Evolutionary conservation across 2,888 invertebrate genomes (phyloP).

Genomic region (Clanis bilineata): DNA sequence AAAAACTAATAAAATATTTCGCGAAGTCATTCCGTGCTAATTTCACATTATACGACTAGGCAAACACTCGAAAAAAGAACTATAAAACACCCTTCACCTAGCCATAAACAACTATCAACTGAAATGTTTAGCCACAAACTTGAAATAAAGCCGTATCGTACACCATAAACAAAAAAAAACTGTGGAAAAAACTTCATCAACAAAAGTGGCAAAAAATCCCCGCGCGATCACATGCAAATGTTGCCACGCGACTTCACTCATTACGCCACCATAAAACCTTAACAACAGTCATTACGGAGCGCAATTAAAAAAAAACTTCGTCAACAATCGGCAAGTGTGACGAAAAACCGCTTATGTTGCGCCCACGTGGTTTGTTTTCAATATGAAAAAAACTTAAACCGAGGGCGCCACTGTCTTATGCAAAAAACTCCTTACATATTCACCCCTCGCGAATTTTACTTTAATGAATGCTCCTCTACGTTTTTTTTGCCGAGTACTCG

Average conservation of each 20-base stretch:
- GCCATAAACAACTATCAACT: slow-evolving; percentile 70
- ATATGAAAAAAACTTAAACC: slow-evolving; percentile 66
- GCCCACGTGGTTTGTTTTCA: slow-evolving; percentile 78
- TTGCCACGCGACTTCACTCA: slow-evolving; percentile 70
- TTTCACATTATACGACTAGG: slow-evolving; percentile 46
- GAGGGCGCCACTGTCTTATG: slow-evolving; percentile 80
- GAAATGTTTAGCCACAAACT: slow-evolving; percentile 79
- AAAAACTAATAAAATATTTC: slow-evolving; percentile 11
- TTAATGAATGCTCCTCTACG: slow-evolving; percentile 77
- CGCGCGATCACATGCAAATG: slow-evolving; percentile 78
- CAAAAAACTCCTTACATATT: slow-evolving; percentile 81
- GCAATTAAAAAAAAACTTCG: slow-evolving; percentile 79
- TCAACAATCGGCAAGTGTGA: slow-evolving; percentile 73
- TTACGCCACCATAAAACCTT: slow-evolving; percentile 76
- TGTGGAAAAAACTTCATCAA: slow-evolving; percentile 68
- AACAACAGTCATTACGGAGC: slow-evolving; percentile 75
- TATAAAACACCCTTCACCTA: slow-evolving; percentile 67
- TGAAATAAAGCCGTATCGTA: slow-evolving; percentile 69
- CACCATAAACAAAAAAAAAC: slow-evolving; percentile 69
- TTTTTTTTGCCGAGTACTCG: slow-evolving; percentile 67
- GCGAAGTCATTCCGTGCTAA: slow-evolving; percentile 39
- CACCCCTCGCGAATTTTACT: slow-evolving; percentile 80
- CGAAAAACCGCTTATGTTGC: slow-evolving; percentile 77
- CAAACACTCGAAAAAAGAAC: slow-evolving; percentile 59
- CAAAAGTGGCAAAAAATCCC: slow-evolving; percentile 69